These are phyloP conservation scores for Thunnus maccoyii DNA, from an alignment of 2,113 vertebrate genomes.

Conservation along the genomic window DNA sequence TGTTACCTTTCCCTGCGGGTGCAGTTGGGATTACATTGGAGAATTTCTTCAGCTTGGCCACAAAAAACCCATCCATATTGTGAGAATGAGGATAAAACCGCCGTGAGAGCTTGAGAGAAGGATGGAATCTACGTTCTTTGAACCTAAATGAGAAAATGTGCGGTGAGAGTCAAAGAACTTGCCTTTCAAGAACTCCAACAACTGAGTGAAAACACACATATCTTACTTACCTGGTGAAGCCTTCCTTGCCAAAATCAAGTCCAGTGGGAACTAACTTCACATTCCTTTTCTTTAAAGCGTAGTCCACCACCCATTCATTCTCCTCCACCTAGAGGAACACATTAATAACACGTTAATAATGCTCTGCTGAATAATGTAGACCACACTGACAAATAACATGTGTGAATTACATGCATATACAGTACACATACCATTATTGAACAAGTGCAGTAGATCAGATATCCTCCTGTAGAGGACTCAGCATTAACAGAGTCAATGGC, in stretches of 20 bases:
- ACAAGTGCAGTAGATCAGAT: conserved; percentile 96
- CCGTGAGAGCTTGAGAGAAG: conserved; percentile 87
- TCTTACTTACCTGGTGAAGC: conserved; percentile 90
- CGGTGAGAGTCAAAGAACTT: not conserved
- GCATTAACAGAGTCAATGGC: conserved; percentile 96
- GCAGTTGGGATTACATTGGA: conserved; percentile 90
- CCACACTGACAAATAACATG: too few relatives aligned
- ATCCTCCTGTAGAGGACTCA: conserved; percentile 91
- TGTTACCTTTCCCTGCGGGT: conserved; percentile 75
- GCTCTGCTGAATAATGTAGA: not conserved
- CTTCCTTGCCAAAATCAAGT: conserved; percentile 96
- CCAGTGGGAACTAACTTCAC: conserved; percentile 95
- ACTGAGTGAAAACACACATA: not conserved
- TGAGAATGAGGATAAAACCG: conserved; percentile 97
- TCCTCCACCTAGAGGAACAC: conserved; percentile 91
- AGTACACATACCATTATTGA: conserved; percentile 88
- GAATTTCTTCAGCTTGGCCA: conserved; percentile 97
- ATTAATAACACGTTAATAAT: not conserved
- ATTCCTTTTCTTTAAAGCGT: conserved; percentile 96
- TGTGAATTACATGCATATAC: too few relatives aligned
- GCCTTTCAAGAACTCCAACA: not conserved
- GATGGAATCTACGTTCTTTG: conserved; percentile 93
- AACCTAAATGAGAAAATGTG: conserved; percentile 82
- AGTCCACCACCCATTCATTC: conserved; percentile 99
- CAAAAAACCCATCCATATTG: conserved; percentile 99